Conservation (phyloP, 2,113 vertebrate genomes). For the Sclerurus mexicanus region DNA sequence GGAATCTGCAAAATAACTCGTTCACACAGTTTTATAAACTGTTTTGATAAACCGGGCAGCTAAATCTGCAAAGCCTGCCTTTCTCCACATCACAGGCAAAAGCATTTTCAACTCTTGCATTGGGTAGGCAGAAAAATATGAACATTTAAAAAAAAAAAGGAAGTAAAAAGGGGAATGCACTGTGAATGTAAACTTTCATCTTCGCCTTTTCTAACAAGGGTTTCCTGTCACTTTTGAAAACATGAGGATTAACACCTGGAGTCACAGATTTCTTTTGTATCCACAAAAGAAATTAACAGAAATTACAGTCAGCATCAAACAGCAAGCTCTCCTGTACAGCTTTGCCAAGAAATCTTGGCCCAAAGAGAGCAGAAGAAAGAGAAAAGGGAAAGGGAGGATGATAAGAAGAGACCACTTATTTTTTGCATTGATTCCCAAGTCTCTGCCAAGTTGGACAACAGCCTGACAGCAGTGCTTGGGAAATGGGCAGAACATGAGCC, state of each 20-base stretch:
- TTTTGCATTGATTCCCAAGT: neutral
- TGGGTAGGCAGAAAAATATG: neutral
- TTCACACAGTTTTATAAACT: neutral
- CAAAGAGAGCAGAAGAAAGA: neutral
- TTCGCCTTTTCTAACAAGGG: neutral
- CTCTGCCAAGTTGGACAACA: neutral
- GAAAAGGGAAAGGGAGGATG: neutral
- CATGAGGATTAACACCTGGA: neutral
- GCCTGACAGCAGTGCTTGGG: neutral
- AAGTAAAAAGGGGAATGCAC: neutral
- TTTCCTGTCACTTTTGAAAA: neutral
- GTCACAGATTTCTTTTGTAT: neutral
- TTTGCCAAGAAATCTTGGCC: neutral
- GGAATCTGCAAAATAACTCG: neutral
- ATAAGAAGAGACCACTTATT: neutral
- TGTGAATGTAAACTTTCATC: neutral
- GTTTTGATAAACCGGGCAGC: neutral
- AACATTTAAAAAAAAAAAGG: fast-evolving
- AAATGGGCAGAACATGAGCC: neutral
- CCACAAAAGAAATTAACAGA: neutral
- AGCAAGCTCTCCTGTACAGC: neutral
- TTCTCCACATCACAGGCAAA: neutral
- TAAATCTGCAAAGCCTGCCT: neutral
- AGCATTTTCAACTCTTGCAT: neutral
- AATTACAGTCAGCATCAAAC: neutral